A percentile compares a stretch with the other conserved stretches of the same genome.
Conservation (phyloP, 2,113 vertebrate genomes). For the Heptranchias perlo region DNA sequence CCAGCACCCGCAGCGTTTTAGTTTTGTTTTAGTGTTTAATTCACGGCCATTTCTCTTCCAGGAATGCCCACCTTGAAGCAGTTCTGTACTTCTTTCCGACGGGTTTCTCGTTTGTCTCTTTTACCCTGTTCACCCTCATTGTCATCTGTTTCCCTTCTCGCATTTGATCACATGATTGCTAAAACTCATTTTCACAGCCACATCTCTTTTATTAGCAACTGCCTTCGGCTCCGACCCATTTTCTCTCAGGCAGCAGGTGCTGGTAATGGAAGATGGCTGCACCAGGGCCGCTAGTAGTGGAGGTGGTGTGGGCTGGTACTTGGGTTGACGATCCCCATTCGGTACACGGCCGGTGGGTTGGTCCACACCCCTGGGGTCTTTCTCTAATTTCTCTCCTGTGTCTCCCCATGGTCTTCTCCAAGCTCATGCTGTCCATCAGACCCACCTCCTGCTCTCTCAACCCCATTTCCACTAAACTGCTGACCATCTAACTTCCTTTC, state of each 20-base stretch:
- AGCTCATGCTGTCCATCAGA: neutral
- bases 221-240: neutral
- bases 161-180: neutral
- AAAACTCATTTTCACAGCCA: neutral
- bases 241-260: neutral
- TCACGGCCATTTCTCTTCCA: too few species aligned
- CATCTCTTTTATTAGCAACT: neutral
- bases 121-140: neutral
- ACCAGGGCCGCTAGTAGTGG: too few species aligned
- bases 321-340: too few species aligned
- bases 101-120: neutral
- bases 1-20: too few species aligned
- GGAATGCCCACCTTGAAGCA: too few species aligned
- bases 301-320: too few species aligned
- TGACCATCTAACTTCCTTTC: neutral
- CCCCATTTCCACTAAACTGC: neutral
- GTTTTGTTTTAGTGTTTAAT: too few species aligned
- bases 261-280: too few species aligned
- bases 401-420: neutral
- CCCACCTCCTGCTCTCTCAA: neutral
- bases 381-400: neutral
- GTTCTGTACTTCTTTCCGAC: neutral
- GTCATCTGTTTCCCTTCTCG: too few species aligned
- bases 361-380: neutral
- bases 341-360: neutral